phyloP scores from a whole-genome alignment of 2,797 vertebrate species.

The Catostomus latipinnis region DNA sequence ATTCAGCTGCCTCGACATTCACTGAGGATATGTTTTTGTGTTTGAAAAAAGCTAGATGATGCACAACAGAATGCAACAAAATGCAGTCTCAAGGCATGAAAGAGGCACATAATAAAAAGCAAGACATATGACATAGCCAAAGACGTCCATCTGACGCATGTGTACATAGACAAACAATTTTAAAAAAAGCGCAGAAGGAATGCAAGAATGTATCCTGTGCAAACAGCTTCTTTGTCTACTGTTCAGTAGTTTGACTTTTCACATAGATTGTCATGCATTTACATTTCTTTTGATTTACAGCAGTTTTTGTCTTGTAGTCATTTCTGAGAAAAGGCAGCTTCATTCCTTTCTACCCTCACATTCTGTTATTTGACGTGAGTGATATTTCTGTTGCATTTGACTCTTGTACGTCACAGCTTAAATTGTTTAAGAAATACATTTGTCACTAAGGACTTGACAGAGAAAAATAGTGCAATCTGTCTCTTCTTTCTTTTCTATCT shows the following conservation, averaged over 20 bases:
- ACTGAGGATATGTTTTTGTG: neutral
- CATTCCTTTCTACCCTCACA: neutral
- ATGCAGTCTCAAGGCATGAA: neutral
- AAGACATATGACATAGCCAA: too few species aligned
- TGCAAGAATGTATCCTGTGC: too few species aligned
- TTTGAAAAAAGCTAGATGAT: neutral
- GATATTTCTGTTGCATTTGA: slow-evolving; percentile 1
- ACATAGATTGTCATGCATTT: too few species aligned
- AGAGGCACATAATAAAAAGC: neutral
- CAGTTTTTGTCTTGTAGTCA: neutral
- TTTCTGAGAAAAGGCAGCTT: neutral
- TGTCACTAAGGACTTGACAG: too few species aligned
- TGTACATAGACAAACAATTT: too few species aligned
- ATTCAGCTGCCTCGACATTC: neutral
- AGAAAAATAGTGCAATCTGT: too few species aligned
- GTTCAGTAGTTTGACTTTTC: too few species aligned
- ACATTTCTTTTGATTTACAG: neutral
- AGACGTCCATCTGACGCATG: too few species aligned
- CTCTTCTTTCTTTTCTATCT: neutral
- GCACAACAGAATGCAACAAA: neutral
- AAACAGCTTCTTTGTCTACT: too few species aligned
- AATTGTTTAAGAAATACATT: neutral
- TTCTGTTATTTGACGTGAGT: too few species aligned
- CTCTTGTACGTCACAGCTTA: neutral
- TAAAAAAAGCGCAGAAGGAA: too few species aligned